phyloP scores from a whole-genome alignment of 1,140 invertebrate genomes.

The Hylaeus anthracinus region DNA sequence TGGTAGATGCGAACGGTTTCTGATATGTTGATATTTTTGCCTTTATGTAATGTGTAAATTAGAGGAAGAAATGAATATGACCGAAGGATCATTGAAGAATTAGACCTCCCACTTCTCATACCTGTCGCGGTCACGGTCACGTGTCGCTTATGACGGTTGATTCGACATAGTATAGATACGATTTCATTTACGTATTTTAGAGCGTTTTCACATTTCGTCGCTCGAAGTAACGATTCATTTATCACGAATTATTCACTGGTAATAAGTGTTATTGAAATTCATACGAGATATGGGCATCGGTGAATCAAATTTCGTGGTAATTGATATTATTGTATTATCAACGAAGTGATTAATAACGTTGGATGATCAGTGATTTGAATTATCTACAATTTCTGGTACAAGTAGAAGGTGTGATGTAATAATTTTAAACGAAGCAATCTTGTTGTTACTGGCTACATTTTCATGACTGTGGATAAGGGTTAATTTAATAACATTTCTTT shows the following conservation, averaged over 20 bases:
- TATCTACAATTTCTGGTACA: not conserved
- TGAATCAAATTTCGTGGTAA: not conserved
- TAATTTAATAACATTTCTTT: no score
- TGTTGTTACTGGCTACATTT: no score
- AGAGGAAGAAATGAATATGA: no score
- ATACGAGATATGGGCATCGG: slow-evolving; percentile 3
- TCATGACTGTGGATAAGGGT: no score
- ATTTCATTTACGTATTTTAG: not conserved
- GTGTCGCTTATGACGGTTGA: no score
- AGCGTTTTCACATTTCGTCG: not conserved
- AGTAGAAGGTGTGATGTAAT: not conserved
- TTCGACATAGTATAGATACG: not conserved
- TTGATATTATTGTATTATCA: slow-evolving; percentile 11
- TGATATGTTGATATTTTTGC: no score
- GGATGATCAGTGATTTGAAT: not conserved
- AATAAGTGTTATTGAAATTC: slow-evolving; percentile 35
- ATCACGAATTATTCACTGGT: slow-evolving; percentile 25
- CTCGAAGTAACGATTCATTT: slow-evolving; percentile 17
- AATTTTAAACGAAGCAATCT: no score
- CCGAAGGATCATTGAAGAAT: no score
- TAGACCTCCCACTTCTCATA: no score
- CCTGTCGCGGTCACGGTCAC: no score
- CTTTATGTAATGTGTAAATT: no score
- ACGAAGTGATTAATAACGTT: not conserved
- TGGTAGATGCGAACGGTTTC: no score